Conservation (phyloP, 2,113 vertebrate genomes). For the Hippolais icterina region DNA sequence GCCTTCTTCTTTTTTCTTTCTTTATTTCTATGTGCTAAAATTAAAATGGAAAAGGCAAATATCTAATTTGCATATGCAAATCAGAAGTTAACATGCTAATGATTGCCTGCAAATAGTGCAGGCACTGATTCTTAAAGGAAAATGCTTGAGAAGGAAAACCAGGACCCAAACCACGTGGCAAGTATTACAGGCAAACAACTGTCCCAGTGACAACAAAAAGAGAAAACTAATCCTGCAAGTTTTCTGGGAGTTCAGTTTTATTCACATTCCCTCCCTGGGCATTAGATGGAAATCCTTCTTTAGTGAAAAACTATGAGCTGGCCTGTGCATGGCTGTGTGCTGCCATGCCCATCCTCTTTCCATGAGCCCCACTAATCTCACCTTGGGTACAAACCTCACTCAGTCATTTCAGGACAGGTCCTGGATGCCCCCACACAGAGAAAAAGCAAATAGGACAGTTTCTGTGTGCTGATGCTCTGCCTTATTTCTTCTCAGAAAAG, state of each 20-base stretch:
- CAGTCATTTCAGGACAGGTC: not conserved
- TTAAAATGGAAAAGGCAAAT: not conserved
- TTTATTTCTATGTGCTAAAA: not conserved
- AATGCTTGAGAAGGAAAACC: not conserved
- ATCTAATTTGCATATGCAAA: not conserved
- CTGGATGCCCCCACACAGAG: fast-evolving
- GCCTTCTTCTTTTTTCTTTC: too few species aligned
- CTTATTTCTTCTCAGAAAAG: constrained; percentile 14
- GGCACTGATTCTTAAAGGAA: not conserved
- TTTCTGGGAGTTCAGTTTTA: not conserved
- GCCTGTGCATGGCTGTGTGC: not conserved
- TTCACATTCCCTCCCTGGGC: not conserved
- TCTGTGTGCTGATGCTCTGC: not conserved
- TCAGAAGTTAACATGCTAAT: not conserved
- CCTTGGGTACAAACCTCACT: fast-evolving
- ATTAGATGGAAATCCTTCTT: not conserved
- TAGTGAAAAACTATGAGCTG: not conserved
- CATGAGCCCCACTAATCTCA: not conserved
- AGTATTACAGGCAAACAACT: not conserved
- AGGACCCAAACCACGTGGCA: fast-evolving
- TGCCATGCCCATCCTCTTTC: not conserved
- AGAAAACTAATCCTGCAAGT: not conserved
- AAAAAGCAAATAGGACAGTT: not conserved
- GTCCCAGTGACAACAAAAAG: not conserved
- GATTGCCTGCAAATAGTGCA: not conserved